Base-by-base conservation (phyloP, 2,797 vertebrate species). In the Spinus olivaceus region DNA sequence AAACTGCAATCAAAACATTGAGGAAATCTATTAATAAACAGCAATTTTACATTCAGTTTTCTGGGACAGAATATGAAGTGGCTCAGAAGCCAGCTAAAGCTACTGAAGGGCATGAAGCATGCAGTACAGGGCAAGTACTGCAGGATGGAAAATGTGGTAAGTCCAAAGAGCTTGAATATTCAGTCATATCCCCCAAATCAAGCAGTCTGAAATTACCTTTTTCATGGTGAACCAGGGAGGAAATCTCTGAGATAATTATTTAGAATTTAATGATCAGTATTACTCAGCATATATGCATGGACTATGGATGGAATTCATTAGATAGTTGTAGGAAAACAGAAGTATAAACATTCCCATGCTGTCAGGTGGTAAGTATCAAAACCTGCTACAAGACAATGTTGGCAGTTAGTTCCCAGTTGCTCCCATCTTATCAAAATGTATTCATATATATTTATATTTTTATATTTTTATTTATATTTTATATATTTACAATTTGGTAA, bases 41-140 rank as follows among this genome's bases (percentile, higher is more conserved):
- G 97, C 99, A 99, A 97, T 99, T 99, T 97, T 99, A 99, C 95
- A 97, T 99, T 96, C 99, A 99, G 97, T 98, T 99, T 96, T 99
- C 99, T 2, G 99, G 98, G 90, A 98, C 98, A 0, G 99, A 99
- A 91, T 99, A 99, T 35, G 99, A 99, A 95, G 98, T 99, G 90
- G 99, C 99, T 67, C 99, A 99, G 97, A 98, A 98, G 87, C 98
- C 98, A 1, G 98, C 98, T 70, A 98, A 98, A 96, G 96, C 96
- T 33, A 80, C 90, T 2, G 98, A 99, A 59, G 98, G 96, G 42
- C 97, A 97, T 2, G 98, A 98, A 73, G 35, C 95, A 2, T 99
- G 99, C 95, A 97, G 98, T 97, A 97, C 98, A 1, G 99, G 99
- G 51, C 99, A 99, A 95, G 98, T 98, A 91, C 98, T 98, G 20